These are phyloP conservation scores for Collichthys lucidus DNA, from an alignment of 2,113 vertebrate genomes.

Conservation along the genomic window DNA sequence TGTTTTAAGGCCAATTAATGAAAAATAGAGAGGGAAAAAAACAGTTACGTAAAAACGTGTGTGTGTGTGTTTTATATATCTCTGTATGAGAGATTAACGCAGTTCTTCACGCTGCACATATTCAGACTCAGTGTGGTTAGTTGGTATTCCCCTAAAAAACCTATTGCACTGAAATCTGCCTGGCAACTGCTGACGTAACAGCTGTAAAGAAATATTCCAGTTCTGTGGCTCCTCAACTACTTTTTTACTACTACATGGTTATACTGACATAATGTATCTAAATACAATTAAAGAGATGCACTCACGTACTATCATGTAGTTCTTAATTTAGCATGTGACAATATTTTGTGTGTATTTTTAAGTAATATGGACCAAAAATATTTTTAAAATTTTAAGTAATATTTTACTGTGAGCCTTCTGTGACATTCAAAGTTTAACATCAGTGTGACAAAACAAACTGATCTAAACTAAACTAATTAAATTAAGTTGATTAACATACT, in stretches of 20 bases:
- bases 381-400: no score
- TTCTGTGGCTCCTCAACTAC: not conserved
- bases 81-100: not conserved
- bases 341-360: not conserved
- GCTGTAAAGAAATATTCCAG: no score
- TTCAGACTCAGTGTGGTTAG: not conserved
- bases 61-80: not conserved
- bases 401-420: not conserved
- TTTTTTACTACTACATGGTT: not conserved
- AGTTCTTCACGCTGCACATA: not conserved
- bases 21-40: no score
- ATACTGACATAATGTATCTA: not conserved
- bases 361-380: not conserved
- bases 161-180: slow-evolving; percentile 44
- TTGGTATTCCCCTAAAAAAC: slow-evolving; percentile 15
- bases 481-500: not conserved
- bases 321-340: not conserved
- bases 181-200: slow-evolving; percentile 1
- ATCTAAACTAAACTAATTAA: not conserved
- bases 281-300: not conserved
- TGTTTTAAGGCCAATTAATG: no score
- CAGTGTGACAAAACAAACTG: not conserved
- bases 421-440: not conserved
- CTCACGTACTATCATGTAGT: not conserved
- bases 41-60: not conserved